Percentiles rank a stretch among this genome's conserved stretches.
phyloP scores from a whole-genome alignment of 2,888 invertebrate species.

The Drosophila cracens region DNA sequence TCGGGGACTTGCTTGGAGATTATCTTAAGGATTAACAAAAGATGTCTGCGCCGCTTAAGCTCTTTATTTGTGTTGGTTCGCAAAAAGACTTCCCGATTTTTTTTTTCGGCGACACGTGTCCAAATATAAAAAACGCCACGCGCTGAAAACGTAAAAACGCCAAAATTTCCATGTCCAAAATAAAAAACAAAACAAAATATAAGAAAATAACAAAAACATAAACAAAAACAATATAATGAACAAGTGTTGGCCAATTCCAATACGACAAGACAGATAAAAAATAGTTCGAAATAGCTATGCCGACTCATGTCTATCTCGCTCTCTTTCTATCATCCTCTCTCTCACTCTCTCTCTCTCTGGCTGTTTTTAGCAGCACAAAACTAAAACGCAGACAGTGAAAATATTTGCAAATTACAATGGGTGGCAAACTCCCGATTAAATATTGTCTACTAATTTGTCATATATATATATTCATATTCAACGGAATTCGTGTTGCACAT shows the following conservation, averaged over 20 bases:
- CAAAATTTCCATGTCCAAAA: constrained; percentile 32
- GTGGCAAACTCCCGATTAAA: constrained; percentile 42
- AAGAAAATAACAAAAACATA: constrained; percentile 21
- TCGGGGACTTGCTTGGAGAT: neutral
- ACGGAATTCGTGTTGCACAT: constrained; percentile 10
- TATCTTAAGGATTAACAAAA: constrained; percentile 21
- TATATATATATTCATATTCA: neutral
- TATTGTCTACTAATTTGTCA: constrained; percentile 27
- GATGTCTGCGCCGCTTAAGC: neutral
- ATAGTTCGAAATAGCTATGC: constrained; percentile 23
- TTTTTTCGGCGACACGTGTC: constrained; percentile 39
- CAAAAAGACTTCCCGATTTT: constrained; percentile 17
- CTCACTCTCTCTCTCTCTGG: neutral
- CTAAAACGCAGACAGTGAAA: constrained; percentile 35
- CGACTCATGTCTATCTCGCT: constrained; percentile 8
- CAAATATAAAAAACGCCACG: neutral
- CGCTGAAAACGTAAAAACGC: constrained; percentile 3
- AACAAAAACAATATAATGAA: neutral
- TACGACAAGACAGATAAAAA: constrained; percentile 17
- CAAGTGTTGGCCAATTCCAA: constrained; percentile 29
- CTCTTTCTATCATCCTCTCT: neutral
- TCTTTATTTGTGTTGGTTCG: neutral
- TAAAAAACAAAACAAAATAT: constrained; percentile 9
- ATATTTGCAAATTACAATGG: constrained; percentile 51
- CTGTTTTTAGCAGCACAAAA: constrained; percentile 21